Evolutionary conservation across 2,797 vertebrate species (phyloP), one percentile per base, ranked within the genome.

Genomic region (Synaphobranchus kaupii): DNA sequence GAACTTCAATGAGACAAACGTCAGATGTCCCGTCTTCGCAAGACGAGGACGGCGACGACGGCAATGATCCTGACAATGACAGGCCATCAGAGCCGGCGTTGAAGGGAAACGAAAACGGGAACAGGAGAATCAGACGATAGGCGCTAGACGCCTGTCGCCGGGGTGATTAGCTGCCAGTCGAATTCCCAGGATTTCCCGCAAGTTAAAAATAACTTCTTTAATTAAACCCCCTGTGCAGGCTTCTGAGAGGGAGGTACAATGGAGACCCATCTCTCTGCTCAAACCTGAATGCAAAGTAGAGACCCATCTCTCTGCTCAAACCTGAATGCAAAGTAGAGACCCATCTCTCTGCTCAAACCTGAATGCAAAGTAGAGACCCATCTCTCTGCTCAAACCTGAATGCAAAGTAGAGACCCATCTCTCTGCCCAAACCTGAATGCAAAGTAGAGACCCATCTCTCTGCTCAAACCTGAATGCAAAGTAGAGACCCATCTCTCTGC

Each of bases 171-270:
- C 82, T 76, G 31, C 28, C 86, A 71, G 50, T 20, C 34, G 47
- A 44, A 48, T 68, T 71, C 86, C 86, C 13, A 28, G 31, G 82
- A 39, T 44, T 71, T 66, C 50, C 6, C 22, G n/a, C 80, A 6
- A 48, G 58, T 68, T 68, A 86, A 87, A 87, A 87, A 87, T 87
- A 76, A 84, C 63, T 25, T 22, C 34, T 25, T 50, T 87, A 71
- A 87, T 84, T 73, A 87, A 87, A n/a, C 63, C 86, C 66, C 22
- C 50, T 31, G 82, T 8, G 31, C 81, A 17, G 47, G 31, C 28
- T 50, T 58, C 28, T 20, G 58, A 83, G 31, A 15, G 28, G 34
- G 15, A 47, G 78, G 76, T 25, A 39, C 85, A 31, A 9, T 28
- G 34, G 48, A 28, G 85, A 10, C 9, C 2, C 31, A n/a, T 80